A percentile compares a stretch with the other conserved stretches of the same genome.
Evolutionary conservation across 2,797 vertebrate species (phyloP).

Genomic region (Lepilemur septentrionalis): DNA sequence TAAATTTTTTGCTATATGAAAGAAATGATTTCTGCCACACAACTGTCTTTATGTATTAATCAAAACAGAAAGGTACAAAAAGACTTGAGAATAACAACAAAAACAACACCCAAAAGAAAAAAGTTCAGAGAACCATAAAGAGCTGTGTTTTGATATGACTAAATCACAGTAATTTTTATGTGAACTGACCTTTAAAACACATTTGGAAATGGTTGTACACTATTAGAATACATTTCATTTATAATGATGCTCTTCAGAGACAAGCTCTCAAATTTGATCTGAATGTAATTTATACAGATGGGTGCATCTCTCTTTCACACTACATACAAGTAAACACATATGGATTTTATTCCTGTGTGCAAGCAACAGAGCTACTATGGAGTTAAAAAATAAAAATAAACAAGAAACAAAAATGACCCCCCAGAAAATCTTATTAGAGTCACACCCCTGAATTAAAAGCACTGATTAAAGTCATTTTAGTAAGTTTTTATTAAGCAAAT

Average conservation of each 20-base stretch:
- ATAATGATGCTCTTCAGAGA: not conserved
- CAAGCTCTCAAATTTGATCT: constrained; percentile 19
- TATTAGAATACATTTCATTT: constrained; percentile 34
- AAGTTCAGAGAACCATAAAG: not conserved
- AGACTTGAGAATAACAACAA: constrained; percentile 25
- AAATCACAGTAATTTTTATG: constrained; percentile 11
- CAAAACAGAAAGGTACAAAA: constrained; percentile 26
- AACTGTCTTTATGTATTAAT: not conserved
- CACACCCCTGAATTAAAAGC: constrained; percentile 59
- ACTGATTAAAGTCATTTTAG: constrained; percentile 63
- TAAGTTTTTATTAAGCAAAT: constrained; percentile 56
- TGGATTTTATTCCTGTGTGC: not conserved
- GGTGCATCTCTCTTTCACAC: not conserved
- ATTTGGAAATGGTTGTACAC: not conserved
- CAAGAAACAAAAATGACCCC: constrained; percentile 10
- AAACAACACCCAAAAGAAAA: not conserved
- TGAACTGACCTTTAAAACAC: constrained; percentile 43
- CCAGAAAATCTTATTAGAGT: constrained; percentile 5
- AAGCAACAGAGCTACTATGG: not conserved
- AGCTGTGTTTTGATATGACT: not conserved
- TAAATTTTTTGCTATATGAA: constrained; percentile 7
- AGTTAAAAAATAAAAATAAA: not conserved
- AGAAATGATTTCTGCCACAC: not conserved
- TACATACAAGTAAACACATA: constrained; percentile 13
- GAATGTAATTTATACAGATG: not conserved